phyloP scores from a whole-genome alignment of 2,797 vertebrate genomes.

The Gymnopithys bicolor region DNA sequence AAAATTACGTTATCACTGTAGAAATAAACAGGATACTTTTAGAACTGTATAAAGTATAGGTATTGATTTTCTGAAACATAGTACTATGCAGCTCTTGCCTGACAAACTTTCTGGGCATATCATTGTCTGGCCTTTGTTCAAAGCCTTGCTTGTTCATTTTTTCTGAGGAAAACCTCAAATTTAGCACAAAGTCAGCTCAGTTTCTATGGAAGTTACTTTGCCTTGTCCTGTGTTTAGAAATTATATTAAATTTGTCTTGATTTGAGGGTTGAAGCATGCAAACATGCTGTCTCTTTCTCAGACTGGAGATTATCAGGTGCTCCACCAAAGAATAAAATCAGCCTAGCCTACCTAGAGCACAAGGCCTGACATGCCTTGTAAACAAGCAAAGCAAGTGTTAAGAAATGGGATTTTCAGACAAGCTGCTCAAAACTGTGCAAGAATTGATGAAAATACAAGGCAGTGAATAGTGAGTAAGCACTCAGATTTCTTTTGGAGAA shows the following conservation, averaged over 20 bases:
- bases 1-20: slow-evolving; percentile 2
- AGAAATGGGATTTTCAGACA: not conserved
- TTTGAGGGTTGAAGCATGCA: not conserved
- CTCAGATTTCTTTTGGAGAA: not conserved
- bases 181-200: not conserved
- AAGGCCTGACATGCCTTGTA: not conserved
- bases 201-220: not conserved
- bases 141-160: not conserved
- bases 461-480: not conserved
- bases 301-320: not conserved
- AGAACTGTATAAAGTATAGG: not conserved
- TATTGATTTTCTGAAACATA: not conserved
- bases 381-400: not conserved
- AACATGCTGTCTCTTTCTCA: not conserved
- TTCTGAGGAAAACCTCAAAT: not conserved
- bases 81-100: not conserved
- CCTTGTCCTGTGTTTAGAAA: not conserved
- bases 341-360: not conserved
- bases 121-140: not conserved
- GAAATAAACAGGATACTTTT: not conserved
- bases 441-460: not conserved
- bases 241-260: not conserved
- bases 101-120: not conserved
- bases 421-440: not conserved
- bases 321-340: not conserved